These are phyloP conservation scores for Lepilemur ruficaudatus DNA, from an alignment of 2,797 vertebrate species.

Conservation along the genomic window DNA sequence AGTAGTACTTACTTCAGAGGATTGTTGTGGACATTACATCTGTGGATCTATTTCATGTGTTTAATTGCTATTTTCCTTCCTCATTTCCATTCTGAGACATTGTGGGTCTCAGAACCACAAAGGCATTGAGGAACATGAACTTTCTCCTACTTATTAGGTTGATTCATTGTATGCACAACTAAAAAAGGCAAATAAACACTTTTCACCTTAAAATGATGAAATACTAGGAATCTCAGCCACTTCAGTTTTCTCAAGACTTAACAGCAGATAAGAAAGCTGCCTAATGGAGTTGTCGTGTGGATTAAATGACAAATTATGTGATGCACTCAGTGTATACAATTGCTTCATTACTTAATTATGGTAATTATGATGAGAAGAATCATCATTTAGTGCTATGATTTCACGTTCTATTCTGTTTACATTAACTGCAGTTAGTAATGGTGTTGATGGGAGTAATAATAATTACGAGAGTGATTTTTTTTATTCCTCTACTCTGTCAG, in stretches of 20 bases:
- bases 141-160: neutral
- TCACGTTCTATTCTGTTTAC: neutral
- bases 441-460: neutral
- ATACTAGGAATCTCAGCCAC: neutral
- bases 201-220: neutral
- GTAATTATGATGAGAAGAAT: neutral
- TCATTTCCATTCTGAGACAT: neutral
- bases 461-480: neutral
- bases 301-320: neutral
- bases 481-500: neutral
- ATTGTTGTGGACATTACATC: neutral
- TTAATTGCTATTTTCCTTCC: neutral
- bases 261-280: neutral
- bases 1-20: neutral
- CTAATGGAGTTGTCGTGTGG: neutral
- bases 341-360: conserved; percentile 42
- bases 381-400: neutral
- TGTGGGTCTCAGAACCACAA: neutral
- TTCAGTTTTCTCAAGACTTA: neutral
- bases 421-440: neutral
- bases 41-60: neutral
- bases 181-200: neutral
- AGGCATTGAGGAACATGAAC: neutral
- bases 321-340: neutral
- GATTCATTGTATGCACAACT: neutral